phyloP scores from a whole-genome alignment of 2,113 vertebrate species.

The Limnothrissa miodon region DNA sequence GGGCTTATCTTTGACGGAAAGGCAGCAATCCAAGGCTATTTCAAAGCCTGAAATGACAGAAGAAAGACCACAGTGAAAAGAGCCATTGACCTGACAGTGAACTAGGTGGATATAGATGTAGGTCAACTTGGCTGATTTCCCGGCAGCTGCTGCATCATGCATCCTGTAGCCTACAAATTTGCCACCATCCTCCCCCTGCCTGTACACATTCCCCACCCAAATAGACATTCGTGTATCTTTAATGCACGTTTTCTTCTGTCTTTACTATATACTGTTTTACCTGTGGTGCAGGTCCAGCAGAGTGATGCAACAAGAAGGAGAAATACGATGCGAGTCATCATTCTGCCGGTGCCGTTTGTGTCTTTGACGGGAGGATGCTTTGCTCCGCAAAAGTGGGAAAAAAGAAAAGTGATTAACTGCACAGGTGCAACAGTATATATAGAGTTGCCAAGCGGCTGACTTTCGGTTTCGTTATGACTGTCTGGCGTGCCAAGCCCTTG shows the following conservation, averaged over 20 bases:
- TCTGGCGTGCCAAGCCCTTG: neutral
- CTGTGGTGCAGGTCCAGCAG: neutral
- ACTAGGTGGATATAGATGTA: neutral
- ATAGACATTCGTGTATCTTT: neutral
- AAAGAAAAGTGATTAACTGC: neutral
- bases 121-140: neutral
- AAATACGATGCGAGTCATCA: slow-evolving; percentile 9
- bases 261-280: neutral
- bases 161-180: neutral
- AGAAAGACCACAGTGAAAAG: neutral
- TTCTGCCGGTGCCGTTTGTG: neutral
- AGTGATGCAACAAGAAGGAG: neutral
- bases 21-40: neutral
- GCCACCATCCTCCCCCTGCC: neutral
- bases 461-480: neutral
- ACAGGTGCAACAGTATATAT: neutral
- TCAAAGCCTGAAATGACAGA: neutral
- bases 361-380: neutral
- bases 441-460: neutral
- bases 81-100: neutral
- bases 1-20: neutral
- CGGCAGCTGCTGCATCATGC: neutral
- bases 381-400: neutral
- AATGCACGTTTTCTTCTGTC: neutral
- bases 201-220: neutral